Base-by-base conservation (phyloP, 2,888 invertebrate species). In the Smittia aterrima region DNA sequence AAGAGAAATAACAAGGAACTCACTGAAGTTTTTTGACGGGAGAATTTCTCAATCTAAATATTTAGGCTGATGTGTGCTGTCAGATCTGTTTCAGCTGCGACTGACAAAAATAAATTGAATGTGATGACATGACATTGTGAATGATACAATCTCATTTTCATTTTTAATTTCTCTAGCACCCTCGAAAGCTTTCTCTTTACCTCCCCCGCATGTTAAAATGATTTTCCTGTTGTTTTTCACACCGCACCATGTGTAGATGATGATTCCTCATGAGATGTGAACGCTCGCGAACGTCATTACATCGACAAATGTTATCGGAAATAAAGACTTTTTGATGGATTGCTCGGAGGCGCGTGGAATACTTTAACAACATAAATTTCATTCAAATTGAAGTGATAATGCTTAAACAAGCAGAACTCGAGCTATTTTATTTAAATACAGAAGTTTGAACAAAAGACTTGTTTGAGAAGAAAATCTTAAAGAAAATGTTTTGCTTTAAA, bases 81-180 rank as follows among this genome's bases (percentile, higher is more conserved):
- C 32, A 9, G 32, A 9, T 3, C 32, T 32, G 32, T 9, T 32
- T 32, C 32, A 32, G 11, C 47, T 47, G 47, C n/a, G 9, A 58
- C 4, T 58, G 58, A 58, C 58, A 18, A 58, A 58, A 20, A 58
- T 58, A 58, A 58, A 58, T 58, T 58, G 53, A 47, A 47, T 47
- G 18, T 47, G 53, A 32, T 32, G 32, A 32, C 32, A 58, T 58
- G 58, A 58, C 58, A 58, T 58, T 7, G 20, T 2, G 18, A 18
- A 58, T 20, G 58, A 18, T 18, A 22, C 58, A 20, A 22, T 22
- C 20, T 58, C 20, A 20, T 18, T 20, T 18, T 58, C 20, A 7
- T 20, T 58, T 58, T 58, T 58, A 58, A 58, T 58, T 58, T 58
- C 58, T 58, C 18, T 58, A 6, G 6, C 53, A 47, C 11, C 2